These are phyloP conservation scores for Tenualosa ilisha DNA, from an alignment of 2,797 vertebrate species.

Conservation along the genomic window DNA sequence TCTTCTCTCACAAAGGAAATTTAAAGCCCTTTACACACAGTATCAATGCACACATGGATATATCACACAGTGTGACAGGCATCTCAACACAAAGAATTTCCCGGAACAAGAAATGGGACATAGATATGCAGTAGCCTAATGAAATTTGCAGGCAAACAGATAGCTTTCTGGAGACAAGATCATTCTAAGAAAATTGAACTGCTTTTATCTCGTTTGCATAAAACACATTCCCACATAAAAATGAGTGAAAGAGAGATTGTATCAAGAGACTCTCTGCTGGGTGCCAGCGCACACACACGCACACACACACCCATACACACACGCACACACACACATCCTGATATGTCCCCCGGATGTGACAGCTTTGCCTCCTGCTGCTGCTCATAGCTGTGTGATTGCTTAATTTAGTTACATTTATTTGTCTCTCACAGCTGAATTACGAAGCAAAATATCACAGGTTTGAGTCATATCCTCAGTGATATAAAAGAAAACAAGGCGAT, in stretches of 20 bases:
- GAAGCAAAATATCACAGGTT: not conserved
- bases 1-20: not conserved
- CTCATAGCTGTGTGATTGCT: not conserved
- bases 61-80: not conserved
- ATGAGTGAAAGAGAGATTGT: not conserved
- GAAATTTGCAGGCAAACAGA: not conserved
- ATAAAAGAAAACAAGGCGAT: slow-evolving; percentile 1
- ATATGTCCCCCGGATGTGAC: not conserved
- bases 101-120: not conserved
- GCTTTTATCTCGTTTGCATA: slow-evolving; percentile 3
- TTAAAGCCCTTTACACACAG: not conserved
- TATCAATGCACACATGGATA: not conserved
- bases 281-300: not conserved
- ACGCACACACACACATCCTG: not conserved
- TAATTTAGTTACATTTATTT: slow-evolving; percentile 14
- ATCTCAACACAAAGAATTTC: not conserved
- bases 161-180: not conserved
- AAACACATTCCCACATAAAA: slow-evolving; percentile 4
- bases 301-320: not conserved
- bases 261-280: slow-evolving; percentile 14
- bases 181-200: not conserved
- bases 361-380: not conserved
- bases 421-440: not conserved
- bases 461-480: not conserved
- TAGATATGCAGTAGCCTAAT: not conserved